A percentile compares a stretch with the other conserved stretches of the same genome.
Conservation (phyloP, 2,888 invertebrate genomes). For the Microctonus brassicae region DNA sequence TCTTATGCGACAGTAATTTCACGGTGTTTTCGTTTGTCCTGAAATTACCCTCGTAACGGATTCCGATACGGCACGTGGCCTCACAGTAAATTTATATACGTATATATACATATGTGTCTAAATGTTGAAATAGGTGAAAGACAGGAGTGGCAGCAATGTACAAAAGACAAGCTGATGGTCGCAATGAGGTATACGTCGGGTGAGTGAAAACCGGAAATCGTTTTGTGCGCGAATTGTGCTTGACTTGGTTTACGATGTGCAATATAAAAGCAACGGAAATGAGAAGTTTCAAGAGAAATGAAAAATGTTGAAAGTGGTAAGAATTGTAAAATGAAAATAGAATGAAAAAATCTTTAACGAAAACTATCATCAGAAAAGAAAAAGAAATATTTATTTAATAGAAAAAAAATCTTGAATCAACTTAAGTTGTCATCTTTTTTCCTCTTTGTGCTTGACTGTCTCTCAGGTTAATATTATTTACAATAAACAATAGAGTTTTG, state of each 20-base stretch:
- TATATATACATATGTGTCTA: slow-evolving; percentile 1
- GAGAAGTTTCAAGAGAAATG: neutral
- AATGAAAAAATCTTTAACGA: neutral
- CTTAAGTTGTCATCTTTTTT: neutral
- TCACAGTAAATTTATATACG: neutral
- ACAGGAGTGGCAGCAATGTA: slow-evolving; percentile 17
- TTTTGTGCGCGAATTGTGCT: slow-evolving; percentile 13
- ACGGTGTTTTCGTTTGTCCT: slow-evolving; percentile 46
- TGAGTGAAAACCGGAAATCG: slow-evolving; percentile 16
- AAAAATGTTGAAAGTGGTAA: neutral
- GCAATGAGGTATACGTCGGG: slow-evolving; percentile 4
- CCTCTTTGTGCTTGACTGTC: neutral
- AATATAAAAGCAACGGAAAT: slow-evolving; percentile 25
- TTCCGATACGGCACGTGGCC: slow-evolving; percentile 28
- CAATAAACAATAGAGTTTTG: neutral
- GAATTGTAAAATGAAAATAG: slow-evolving; percentile 3
- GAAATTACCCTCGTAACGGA: slow-evolving; percentile 45
- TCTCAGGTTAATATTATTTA: neutral
- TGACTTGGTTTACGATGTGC: slow-evolving; percentile 15
- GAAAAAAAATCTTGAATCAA: neutral
- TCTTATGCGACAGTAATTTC: slow-evolving; percentile 45
- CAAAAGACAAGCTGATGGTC: slow-evolving; percentile 11
- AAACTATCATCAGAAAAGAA: neutral
- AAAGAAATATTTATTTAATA: neutral
- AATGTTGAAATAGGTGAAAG: neutral